Evolutionary conservation across 1,140 invertebrate genomes (phyloP).

Genomic region (Dryas iulia): DNA sequence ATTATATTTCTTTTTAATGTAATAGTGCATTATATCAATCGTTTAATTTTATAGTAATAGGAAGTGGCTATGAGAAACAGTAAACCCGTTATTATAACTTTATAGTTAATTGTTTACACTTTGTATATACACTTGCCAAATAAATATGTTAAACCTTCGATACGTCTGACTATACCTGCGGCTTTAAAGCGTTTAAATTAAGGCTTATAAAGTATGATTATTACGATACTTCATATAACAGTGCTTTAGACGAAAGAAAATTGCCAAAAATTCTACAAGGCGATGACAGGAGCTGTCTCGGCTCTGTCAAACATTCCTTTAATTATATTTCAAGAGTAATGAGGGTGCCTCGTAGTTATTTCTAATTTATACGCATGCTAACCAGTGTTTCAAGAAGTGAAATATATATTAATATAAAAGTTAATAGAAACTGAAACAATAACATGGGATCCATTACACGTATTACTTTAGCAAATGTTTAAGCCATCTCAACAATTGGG

Average conservation of each 20-base stretch:
- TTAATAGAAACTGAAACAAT: not conserved
- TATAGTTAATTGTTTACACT: not conserved
- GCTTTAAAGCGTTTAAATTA: too few species aligned
- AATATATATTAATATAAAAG: not conserved
- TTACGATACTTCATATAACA: too few species aligned
- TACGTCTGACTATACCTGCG: too few species aligned
- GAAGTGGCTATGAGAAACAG: conserved; percentile 8
- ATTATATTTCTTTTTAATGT: conserved; percentile 20
- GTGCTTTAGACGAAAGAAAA: not conserved
- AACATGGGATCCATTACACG: not conserved
- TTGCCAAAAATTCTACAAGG: not conserved
- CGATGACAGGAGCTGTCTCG: conserved; percentile 14
- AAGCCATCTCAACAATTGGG: not conserved
- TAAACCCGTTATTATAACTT: not conserved
- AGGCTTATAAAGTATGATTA: too few species aligned
- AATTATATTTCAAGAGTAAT: conserved; percentile 13
- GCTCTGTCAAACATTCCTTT: conserved; percentile 15
- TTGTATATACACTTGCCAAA: conserved; percentile 5
- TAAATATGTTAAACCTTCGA: not conserved
- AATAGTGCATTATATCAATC: conserved; percentile 18
- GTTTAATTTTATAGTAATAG: conserved; percentile 31
- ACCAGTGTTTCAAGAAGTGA: conserved; percentile 30
- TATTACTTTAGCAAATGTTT: not conserved
- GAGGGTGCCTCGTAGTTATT: not conserved
- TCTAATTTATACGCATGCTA: not conserved